A percentile compares a stretch with the other conserved stretches of the same genome.
phyloP scores from a whole-genome alignment of 2,113 vertebrate genomes.

The Mesoclemmys tuberculata region DNA sequence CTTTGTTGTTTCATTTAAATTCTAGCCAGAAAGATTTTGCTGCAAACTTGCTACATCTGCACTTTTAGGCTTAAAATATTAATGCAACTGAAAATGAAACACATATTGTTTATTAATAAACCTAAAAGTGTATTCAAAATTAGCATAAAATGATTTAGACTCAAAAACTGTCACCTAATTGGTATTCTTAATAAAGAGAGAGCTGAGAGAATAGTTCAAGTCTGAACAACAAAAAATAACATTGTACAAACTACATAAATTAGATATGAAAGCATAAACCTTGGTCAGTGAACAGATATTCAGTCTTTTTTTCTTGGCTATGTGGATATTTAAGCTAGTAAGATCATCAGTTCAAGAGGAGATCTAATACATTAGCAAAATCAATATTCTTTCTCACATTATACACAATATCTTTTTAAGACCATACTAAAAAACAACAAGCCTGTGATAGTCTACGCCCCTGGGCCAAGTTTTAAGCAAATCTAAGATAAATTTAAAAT shows the following conservation, averaged over 20 bases:
- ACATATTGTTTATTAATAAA: conserved; percentile 67
- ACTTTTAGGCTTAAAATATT: conserved; percentile 64
- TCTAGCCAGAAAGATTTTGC: conserved; percentile 33
- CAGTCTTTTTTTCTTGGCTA: neutral
- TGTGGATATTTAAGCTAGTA: neutral
- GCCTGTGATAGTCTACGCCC: too few species aligned
- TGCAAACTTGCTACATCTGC: conserved; percentile 50
- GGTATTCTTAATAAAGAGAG: conserved; percentile 21
- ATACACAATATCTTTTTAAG: neutral
- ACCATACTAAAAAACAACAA: neutral
- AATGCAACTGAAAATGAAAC: conserved; percentile 67
- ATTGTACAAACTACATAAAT: neutral
- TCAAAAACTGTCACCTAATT: conserved; percentile 33
- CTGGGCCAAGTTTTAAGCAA: neutral
- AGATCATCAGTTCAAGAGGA: neutral
- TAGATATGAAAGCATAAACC: neutral
- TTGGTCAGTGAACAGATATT: neutral
- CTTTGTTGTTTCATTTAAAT: conserved; percentile 67
- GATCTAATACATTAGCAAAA: neutral
- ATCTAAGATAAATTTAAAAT: neutral
- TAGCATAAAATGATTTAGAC: conserved; percentile 39
- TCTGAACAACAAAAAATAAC: neutral
- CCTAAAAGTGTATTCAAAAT: conserved; percentile 34
- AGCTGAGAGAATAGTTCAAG: neutral
- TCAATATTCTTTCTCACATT: neutral